Base-by-base conservation (phyloP, 2,888 invertebrate genomes). In the Anaspis maculata region DNA sequence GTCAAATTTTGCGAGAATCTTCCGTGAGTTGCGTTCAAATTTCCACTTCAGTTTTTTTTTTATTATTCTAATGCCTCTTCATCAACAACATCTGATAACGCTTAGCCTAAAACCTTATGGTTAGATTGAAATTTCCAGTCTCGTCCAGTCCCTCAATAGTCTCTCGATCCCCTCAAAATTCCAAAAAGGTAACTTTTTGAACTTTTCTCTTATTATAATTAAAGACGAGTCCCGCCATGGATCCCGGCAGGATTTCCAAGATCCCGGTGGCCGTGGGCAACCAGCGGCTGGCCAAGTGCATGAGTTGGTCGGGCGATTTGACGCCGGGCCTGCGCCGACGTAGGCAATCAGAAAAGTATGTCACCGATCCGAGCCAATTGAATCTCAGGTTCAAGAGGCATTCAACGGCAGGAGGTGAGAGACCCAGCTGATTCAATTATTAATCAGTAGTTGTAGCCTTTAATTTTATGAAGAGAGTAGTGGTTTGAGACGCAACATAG, bases 351-450 rank as follows among this genome's bases (percentile, higher is more conserved):
- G 88, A 88, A 43, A 90, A 90, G 67, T 89, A 89, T 67, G 83
- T 88, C 14, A 79, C 81, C 15, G 89, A 89, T 68, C 83, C 84
- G 41, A 78, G 83, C 40, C 86, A 89, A 59, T 68, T 88, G 52
- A 84, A 85, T 66, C 72, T 88, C 52, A 73, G 84, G 40, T 87
- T 87, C 69, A 79, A 81, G 55, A 69, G 87, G 46, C 82, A 65
- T 47, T 65, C 64, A 32, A 62, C 58, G n/a, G 53, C 55, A 21
- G 59, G 58, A 48, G 56, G 56, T 54, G 41, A 37, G 37, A 31
- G 9, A 5, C 9, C 19, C 6, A 19, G 19, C 5, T 19, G 5
- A 19, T 9, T 5, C 5, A 19, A 19, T 6, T 19, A 19, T 19
- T 19, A 6, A 6, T 19, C 6, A 19, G 6, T 19, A 19, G 9